Conservation (phyloP, 2,888 invertebrate genomes). For the Taphrorychus bicolor region DNA sequence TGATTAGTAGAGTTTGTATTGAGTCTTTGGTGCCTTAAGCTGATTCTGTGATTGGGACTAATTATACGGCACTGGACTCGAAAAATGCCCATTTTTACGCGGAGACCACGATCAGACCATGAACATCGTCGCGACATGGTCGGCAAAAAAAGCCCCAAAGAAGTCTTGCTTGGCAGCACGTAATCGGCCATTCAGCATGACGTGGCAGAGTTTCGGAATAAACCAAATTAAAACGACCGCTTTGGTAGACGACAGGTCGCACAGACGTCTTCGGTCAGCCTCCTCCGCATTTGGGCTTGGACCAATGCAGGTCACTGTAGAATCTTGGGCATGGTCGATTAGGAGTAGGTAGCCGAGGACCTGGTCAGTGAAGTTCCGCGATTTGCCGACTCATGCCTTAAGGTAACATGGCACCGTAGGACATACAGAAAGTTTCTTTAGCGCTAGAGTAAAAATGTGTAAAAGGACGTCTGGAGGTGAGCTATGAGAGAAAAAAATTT, state of each 20-base stretch:
- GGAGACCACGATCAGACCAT: constrained; percentile 26
- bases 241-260: not conserved
- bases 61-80: constrained; percentile 15
- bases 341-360: not conserved
- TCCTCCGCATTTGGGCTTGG: not conserved
- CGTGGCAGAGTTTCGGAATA: constrained; percentile 19
- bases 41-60: not conserved
- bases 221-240: constrained; percentile 54
- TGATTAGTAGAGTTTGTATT: too few relatives aligned
- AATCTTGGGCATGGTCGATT: not conserved
- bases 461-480: too few relatives aligned
- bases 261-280: not conserved
- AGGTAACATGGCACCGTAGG: too few relatives aligned
- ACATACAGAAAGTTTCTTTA: too few relatives aligned
- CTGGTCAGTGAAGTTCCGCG: too few relatives aligned
- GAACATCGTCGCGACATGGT: constrained; percentile 34
- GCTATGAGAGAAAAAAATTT: too few relatives aligned
- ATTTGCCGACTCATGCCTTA: not conserved
- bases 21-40: too few relatives aligned
- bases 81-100: constrained; percentile 25
- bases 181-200: constrained; percentile 30
- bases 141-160: constrained; percentile 35
- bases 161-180: constrained; percentile 27
- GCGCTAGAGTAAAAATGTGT: too few relatives aligned
- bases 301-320: not conserved